These are phyloP conservation scores for Nomada lathburiana DNA, from an alignment of 2,888 invertebrate species.

Conservation along the genomic window DNA sequence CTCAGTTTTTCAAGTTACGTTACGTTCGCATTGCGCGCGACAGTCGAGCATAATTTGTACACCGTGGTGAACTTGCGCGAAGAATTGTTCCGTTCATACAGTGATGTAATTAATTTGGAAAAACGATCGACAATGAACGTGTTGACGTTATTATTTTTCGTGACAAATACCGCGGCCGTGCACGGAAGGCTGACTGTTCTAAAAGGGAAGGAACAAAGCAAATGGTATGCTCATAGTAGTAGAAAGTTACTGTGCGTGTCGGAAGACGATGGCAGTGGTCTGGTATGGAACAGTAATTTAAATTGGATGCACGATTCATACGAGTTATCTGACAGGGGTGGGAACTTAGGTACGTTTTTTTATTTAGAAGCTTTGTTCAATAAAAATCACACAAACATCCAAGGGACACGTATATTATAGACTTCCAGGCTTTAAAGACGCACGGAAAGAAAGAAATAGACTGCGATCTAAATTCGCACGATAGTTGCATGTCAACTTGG, in stretches of 20 bases:
- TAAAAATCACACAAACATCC: neutral
- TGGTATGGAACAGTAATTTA: conserved; percentile 70
- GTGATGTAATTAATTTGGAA: neutral
- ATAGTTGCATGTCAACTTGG: conserved; percentile 47
- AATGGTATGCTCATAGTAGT: neutral
- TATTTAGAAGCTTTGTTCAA: neutral
- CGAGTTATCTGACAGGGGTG: conserved; percentile 13
- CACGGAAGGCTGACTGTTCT: conserved; percentile 38
- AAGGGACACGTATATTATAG: conserved; percentile 9
- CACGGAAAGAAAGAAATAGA: conserved; percentile 3
- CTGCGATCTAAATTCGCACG: conserved; percentile 33
- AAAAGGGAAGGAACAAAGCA: neutral
- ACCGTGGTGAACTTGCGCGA: neutral
- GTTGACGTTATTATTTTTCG: conserved; percentile 25
- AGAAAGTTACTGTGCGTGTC: conserved; percentile 57
- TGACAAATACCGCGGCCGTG: neutral
- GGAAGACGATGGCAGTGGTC: conserved; percentile 60
- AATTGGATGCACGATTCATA: conserved; percentile 13
- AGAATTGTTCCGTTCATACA: neutral
- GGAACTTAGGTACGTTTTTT: conserved; percentile 20
- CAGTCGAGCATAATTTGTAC: neutral
- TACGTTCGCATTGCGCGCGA: no score
- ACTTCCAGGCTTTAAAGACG: neutral
- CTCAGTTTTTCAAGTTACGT: no score
- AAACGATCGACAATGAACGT: conserved; percentile 8